These are phyloP conservation scores for Xanthorhoe designata DNA, from an alignment of 2,888 invertebrate species.

Conservation along the genomic window DNA sequence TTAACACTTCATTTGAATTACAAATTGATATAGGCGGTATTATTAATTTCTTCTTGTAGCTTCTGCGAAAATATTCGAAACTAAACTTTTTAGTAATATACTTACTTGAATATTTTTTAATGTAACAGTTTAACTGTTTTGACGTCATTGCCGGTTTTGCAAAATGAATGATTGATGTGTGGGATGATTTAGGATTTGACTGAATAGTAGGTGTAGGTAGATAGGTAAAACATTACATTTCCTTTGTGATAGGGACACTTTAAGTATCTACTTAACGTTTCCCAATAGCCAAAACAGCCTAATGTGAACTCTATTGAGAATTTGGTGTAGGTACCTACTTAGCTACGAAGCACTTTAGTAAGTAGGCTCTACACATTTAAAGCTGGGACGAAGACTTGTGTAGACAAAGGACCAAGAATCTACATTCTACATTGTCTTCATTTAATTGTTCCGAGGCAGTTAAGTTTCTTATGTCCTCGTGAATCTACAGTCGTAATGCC, in stretches of 20 bases:
- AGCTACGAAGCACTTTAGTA: conserved; percentile 21
- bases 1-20: conserved; percentile 38
- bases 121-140: too few species aligned
- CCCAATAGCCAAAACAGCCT: not conserved
- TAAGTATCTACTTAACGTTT: too few species aligned
- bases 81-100: not conserved
- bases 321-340: conserved; percentile 4
- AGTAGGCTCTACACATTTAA: conserved; percentile 35
- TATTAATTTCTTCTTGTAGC: not conserved
- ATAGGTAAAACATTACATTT: too few species aligned
- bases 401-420: conserved; percentile 34
- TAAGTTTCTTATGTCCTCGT: conserved; percentile 46
- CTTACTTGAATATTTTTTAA: too few species aligned
- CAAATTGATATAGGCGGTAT: conserved; percentile 4
- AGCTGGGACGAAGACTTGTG: conserved; percentile 36
- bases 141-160: too few species aligned
- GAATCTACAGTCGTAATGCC: conserved; percentile 43
- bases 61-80: too few species aligned
- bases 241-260: too few species aligned
- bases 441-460: conserved; percentile 49
- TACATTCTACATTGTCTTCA: conserved; percentile 39
- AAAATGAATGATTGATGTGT: too few species aligned
- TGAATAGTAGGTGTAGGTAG: too few species aligned
- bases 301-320: conserved; percentile 6
- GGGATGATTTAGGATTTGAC: too few species aligned